Evolutionary conservation across 2,797 vertebrate genomes (phyloP).

Genomic region (Crax fasciolata): DNA sequence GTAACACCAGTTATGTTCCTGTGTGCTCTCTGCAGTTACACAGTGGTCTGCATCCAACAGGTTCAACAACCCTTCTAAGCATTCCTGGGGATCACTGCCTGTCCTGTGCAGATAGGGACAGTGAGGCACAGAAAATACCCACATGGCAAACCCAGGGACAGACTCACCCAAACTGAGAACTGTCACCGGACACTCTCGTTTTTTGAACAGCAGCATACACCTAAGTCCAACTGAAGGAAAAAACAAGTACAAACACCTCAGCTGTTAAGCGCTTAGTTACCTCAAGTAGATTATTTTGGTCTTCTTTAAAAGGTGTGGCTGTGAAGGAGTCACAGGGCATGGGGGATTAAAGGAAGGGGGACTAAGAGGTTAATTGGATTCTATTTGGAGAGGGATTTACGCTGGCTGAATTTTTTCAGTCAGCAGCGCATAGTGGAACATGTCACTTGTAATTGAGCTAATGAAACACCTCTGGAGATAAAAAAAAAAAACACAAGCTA

Average conservation of each 20-base stretch:
- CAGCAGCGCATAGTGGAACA: slow-evolving; percentile 29
- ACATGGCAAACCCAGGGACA: not conserved
- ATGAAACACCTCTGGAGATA: slow-evolving; percentile 75
- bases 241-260: not conserved
- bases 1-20: rapidly evolving
- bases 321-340: not conserved
- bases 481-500: slow-evolving; percentile 13
- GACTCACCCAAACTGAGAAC: rapidly evolving
- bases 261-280: rapidly evolving
- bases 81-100: rapidly evolving
- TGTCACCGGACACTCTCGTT: not conserved
- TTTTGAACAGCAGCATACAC: not conserved
- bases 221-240: not conserved
- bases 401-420: slow-evolving; percentile 19
- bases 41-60: rapidly evolving
- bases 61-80: rapidly evolving
- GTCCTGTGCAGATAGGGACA: not conserved
- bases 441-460: slow-evolving; percentile 70
- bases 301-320: slow-evolving; percentile 43
- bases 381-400: slow-evolving; percentile 54
- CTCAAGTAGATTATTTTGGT: not conserved
- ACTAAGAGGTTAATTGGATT: slow-evolving; percentile 63
- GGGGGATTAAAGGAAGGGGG: slow-evolving; percentile 24
- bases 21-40: not conserved
- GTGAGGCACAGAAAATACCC: not conserved